Evolutionary conservation across 1,140 invertebrate genomes (phyloP).

Genomic region (Ceratoteleas bidentatus): DNA sequence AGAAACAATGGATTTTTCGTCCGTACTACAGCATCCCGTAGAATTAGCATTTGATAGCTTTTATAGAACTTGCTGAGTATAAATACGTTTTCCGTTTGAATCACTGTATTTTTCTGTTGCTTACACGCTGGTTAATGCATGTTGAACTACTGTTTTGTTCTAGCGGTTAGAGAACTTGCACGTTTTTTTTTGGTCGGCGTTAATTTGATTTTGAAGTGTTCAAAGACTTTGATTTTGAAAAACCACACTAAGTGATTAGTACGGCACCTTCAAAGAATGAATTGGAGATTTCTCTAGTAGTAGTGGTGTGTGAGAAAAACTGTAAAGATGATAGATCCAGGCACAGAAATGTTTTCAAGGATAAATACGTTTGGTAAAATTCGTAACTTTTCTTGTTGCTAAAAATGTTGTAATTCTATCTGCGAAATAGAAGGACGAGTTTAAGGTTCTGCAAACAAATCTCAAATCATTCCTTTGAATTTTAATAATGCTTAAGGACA

Average conservation of each 20-base stretch:
- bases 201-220: not conserved
- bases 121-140: constrained; percentile 34
- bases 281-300: not conserved
- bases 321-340: not conserved
- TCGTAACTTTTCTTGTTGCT: no score
- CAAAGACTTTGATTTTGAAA: not conserved
- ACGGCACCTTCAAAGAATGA: constrained; percentile 5
- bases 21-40: constrained; percentile 9
- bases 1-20: constrained; percentile 14
- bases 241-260: constrained; percentile 3
- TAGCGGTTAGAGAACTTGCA: constrained; percentile 7
- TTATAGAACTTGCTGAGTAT: no score
- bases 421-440: not conserved
- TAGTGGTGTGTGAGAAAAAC: not conserved
- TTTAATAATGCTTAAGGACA: constrained; percentile 6
- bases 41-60: constrained; percentile 24
- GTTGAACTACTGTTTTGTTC: constrained; percentile 21
- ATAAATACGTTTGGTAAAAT: no score
- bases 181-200: constrained; percentile 16
- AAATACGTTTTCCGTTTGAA: constrained; percentile 5
- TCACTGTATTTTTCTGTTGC: constrained; percentile 52
- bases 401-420: not conserved
- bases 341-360: not conserved
- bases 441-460: not conserved
- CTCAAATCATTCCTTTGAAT: not conserved